These are phyloP conservation scores for Mola mola DNA, from an alignment of 2,113 vertebrate genomes.

Conservation along the genomic window DNA sequence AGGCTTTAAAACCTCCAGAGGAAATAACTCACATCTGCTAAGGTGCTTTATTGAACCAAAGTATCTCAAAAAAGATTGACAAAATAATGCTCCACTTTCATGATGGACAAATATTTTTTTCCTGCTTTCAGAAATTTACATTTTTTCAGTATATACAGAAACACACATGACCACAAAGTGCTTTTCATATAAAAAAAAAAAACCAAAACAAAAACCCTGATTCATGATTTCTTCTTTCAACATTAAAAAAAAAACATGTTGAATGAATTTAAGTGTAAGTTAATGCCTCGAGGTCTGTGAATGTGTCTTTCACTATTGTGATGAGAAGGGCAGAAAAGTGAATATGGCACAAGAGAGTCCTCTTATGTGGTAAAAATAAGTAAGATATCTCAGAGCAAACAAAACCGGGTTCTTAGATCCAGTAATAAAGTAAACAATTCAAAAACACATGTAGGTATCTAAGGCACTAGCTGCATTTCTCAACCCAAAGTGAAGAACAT, in stretches of 20 bases:
- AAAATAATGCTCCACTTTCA: constrained; percentile 70
- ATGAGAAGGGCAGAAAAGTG: constrained; percentile 28
- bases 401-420: constrained; percentile 18
- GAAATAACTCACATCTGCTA: constrained; percentile 76
- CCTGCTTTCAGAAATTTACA: constrained; percentile 56
- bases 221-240: no score
- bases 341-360: constrained; percentile 65
- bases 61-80: constrained; percentile 70
- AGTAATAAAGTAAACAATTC: constrained; percentile 37
- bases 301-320: constrained; percentile 50
- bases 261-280: constrained; percentile 5
- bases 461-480: constrained; percentile 77
- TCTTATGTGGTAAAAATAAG: constrained; percentile 29
- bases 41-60: constrained; percentile 86
- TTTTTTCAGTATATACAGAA: constrained; percentile 71
- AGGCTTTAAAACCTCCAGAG: constrained; percentile 47
- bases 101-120: constrained; percentile 58
- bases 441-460: constrained; percentile 61
- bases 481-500: constrained; percentile 58
- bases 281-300: constrained; percentile 57
- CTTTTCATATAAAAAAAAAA: constrained; percentile 49
- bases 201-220: constrained; percentile 50
- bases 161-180: constrained; percentile 60
- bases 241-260: no score
- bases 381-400: constrained; percentile 33